Evolutionary conservation across 2,797 vertebrate species (phyloP).

Genomic region (Alfaro cultratus): DNA sequence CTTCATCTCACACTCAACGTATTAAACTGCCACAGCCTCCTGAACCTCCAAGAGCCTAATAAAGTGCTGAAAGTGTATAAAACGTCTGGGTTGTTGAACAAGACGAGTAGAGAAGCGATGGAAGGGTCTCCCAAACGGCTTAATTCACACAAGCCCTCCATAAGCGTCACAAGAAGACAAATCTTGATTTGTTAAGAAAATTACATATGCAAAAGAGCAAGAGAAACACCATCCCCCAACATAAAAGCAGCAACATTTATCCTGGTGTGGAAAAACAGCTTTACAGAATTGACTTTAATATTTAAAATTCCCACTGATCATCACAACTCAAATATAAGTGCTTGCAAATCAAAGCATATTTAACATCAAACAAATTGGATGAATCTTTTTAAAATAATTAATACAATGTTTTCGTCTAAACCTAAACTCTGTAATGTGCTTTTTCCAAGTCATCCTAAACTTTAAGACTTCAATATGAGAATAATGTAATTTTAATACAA

Average conservation of each 20-base stretch:
- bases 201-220: constrained; percentile 49
- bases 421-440: background rate
- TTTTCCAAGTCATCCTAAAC: background rate
- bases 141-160: constrained; percentile 23
- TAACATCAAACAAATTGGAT: background rate
- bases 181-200: constrained; percentile 70
- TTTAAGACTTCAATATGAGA: background rate
- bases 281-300: background rate
- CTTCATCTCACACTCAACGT: constrained; percentile 34
- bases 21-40: constrained; percentile 45
- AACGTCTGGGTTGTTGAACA: constrained; percentile 51
- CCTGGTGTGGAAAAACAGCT: constrained; percentile 14
- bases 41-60: constrained; percentile 41
- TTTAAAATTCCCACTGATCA: constrained; percentile 20
- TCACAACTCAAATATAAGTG: background rate
- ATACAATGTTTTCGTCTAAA: background rate
- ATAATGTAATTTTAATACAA: background rate
- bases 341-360: background rate
- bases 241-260: constrained; percentile 28
- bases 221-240: background rate
- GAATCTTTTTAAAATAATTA: background rate
- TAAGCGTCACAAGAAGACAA: constrained; percentile 59
- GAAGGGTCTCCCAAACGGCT: constrained; percentile 46
- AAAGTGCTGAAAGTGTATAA: constrained; percentile 48
- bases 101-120: constrained; percentile 32